phyloP scores from a whole-genome alignment of 2,113 vertebrate species.

The Cairina moschata region DNA sequence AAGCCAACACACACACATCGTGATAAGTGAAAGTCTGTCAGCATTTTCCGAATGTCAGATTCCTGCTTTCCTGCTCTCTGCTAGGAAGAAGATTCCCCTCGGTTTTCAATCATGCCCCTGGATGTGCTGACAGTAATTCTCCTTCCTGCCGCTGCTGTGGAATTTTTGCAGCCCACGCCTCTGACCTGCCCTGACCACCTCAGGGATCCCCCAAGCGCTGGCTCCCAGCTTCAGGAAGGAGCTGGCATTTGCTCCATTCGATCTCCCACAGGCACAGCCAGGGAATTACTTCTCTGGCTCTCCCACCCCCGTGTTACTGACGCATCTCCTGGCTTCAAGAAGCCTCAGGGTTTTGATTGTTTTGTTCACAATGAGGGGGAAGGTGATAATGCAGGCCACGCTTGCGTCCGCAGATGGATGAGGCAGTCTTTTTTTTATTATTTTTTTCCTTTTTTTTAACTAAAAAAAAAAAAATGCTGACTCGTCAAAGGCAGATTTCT shows the following conservation, averaged over 20 bases:
- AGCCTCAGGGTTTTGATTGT: not conserved
- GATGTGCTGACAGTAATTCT: not conserved
- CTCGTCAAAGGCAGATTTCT: not conserved
- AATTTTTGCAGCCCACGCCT: not conserved
- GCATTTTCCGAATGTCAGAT: not conserved
- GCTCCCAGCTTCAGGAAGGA: constrained; percentile 4
- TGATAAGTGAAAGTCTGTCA: not conserved
- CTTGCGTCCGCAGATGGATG: not conserved
- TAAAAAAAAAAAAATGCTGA: not conserved
- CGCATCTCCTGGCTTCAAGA: not conserved
- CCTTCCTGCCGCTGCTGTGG: not conserved
- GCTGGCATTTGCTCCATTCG: not conserved
- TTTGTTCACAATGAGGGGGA: not conserved
- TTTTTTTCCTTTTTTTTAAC: not conserved
- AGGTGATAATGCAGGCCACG: not conserved
- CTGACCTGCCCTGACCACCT: not conserved
- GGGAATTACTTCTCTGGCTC: not conserved
- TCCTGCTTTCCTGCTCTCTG: not conserved
- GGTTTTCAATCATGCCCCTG: not conserved
- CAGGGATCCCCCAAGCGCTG: not conserved
- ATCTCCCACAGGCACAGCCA: not conserved
- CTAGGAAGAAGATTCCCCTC: not conserved
- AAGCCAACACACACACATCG: rapidly evolving
- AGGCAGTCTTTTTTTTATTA: not conserved
- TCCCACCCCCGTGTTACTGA: not conserved